Evolutionary conservation across 1,140 invertebrate genomes (phyloP).

Genomic region (Yoshiicerus persimilis): DNA sequence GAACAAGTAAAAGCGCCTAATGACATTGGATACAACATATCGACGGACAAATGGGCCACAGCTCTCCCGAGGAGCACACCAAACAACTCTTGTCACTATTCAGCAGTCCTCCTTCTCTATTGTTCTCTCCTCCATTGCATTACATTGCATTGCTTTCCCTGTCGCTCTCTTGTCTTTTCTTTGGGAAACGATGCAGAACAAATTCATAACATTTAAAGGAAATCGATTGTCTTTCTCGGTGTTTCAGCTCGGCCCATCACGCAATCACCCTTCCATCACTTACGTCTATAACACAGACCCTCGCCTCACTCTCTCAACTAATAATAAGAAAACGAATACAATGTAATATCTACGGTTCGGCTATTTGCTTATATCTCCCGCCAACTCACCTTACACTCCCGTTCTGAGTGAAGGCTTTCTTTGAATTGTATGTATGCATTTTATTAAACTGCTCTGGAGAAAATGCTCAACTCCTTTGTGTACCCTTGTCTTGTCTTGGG

Average conservation of each 20-base stretch:
- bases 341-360: neutral
- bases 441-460: neutral
- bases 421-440: neutral
- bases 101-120: neutral
- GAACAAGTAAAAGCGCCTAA: conserved; percentile 24
- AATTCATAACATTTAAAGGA: conserved; percentile 45
- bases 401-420: neutral
- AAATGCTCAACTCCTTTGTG: neutral
- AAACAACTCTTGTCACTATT: neutral
- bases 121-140: neutral
- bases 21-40: conserved; percentile 26
- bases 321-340: neutral
- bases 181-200: conserved; percentile 38
- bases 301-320: neutral
- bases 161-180: neutral
- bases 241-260: conserved; percentile 10
- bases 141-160: neutral
- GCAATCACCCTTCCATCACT: conserved; percentile 12
- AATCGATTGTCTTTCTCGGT: conserved; percentile 33
- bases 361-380: neutral
- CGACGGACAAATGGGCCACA: conserved; percentile 13
- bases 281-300: neutral
- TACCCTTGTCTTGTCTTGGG: neutral
- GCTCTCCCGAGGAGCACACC: neutral
- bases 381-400: no score